phyloP scores from a whole-genome alignment of 2,113 vertebrate genomes.

The Cyanoderma ruficeps region DNA sequence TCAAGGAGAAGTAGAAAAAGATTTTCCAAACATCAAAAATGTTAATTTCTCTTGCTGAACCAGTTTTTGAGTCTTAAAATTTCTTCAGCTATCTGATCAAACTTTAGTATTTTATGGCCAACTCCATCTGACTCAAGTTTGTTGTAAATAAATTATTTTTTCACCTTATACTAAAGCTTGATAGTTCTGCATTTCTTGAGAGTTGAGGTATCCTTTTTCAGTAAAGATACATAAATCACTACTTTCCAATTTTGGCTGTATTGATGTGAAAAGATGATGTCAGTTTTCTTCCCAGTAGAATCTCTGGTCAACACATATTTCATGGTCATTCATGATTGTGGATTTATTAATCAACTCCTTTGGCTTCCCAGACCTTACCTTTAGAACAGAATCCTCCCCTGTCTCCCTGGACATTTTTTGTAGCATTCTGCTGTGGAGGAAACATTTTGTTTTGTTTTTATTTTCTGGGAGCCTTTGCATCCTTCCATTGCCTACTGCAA shows the following conservation, averaged over 20 bases:
- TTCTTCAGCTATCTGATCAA: not conserved
- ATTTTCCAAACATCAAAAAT: not conserved
- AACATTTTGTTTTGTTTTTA: not conserved
- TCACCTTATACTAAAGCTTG: not conserved
- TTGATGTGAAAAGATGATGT: not conserved
- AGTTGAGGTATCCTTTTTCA: not conserved
- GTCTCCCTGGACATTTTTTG: not conserved
- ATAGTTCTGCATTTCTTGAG: not conserved
- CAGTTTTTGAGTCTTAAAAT: not conserved
- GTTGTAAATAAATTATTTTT: not conserved
- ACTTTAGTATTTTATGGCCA: not conserved
- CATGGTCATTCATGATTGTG: accelerated
- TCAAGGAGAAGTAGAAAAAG: not conserved
- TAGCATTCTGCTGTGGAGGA: not conserved
- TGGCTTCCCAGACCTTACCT: not conserved
- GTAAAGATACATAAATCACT: not conserved
- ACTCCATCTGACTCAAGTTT: not conserved
- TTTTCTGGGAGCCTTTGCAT: not conserved
- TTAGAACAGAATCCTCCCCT: not conserved
- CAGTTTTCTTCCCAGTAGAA: not conserved
- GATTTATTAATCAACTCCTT: not conserved
- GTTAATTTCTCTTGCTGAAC: not conserved
- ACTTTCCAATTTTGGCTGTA: not conserved
- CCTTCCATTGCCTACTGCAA: not conserved
- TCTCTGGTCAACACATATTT: not conserved